Conservation (phyloP, 2,113 vertebrate species). For the Crotalus helleri region DNA sequence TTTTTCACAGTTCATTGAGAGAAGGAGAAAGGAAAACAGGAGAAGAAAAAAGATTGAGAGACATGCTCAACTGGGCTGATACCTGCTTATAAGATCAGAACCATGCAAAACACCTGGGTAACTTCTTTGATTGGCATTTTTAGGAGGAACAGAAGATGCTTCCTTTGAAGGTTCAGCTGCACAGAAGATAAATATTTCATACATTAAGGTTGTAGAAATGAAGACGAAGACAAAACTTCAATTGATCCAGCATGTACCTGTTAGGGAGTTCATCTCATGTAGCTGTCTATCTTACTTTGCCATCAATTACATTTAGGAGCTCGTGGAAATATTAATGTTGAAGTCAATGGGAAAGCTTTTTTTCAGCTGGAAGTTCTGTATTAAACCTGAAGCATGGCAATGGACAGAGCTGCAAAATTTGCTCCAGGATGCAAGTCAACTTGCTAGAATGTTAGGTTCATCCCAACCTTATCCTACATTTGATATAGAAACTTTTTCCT, state of each 20-base stretch:
- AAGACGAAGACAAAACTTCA: neutral
- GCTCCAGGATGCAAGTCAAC: neutral
- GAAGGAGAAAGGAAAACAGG: neutral
- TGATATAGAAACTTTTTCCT: no score
- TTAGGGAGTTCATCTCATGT: neutral
- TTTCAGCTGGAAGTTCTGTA: neutral
- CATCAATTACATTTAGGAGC: neutral
- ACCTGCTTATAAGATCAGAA: conserved; percentile 66
- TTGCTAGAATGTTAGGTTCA: neutral
- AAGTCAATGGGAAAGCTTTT: neutral
- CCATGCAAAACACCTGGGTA: conserved; percentile 70
- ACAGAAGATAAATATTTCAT: conserved; percentile 1
- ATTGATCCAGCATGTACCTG: neutral
- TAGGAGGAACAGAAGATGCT: conserved; percentile 70
- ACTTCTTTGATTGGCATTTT: conserved; percentile 80
- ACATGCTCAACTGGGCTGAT: conserved; percentile 26
- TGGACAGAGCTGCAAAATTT: neutral
- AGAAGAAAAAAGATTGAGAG: neutral
- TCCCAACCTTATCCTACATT: no score
- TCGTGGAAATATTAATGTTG: neutral
- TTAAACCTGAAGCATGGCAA: neutral
- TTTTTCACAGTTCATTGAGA: neutral
- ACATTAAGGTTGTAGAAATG: neutral
- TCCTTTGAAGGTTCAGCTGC: conserved; percentile 72
- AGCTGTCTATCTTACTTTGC: neutral